phyloP scores from a whole-genome alignment of 2,888 invertebrate species.

The Oasisia sp. region DNA sequence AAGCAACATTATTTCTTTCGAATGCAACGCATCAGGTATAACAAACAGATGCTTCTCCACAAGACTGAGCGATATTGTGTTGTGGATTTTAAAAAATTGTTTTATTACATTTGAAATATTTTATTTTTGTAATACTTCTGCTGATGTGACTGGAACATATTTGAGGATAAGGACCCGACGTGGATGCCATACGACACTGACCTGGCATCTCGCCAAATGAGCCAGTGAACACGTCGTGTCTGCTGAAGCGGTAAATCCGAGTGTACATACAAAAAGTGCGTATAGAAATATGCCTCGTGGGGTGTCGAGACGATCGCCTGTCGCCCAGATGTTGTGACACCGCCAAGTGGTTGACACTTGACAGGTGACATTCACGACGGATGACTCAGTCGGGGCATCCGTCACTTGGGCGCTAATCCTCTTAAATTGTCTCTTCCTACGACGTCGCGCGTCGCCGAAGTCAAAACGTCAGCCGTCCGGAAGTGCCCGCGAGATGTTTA shows the following conservation, averaged over 20 bases:
- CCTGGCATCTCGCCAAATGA: background rate
- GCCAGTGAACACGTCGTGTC: background rate
- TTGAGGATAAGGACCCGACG: background rate
- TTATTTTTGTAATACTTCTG: background rate
- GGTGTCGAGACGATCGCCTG: conserved; percentile 3
- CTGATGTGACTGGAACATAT: background rate
- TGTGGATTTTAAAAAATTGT: background rate
- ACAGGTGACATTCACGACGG: conserved; percentile 13
- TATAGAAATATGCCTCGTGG: conserved; percentile 17
- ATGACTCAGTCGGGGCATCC: background rate
- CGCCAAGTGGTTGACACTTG: conserved; percentile 17
- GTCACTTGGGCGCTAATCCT: conserved; percentile 10
- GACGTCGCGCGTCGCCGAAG: background rate
- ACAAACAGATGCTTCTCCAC: background rate
- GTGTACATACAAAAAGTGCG: background rate
- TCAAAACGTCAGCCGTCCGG: conserved; percentile 14
- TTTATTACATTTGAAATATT: background rate
- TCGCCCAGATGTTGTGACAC: conserved; percentile 17
- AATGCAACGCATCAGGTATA: background rate
- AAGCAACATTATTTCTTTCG: background rate
- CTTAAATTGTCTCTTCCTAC: background rate
- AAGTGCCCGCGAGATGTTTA: background rate
- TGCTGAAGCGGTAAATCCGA: background rate
- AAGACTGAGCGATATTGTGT: background rate
- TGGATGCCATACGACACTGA: background rate